phyloP scores from a whole-genome alignment of 2,797 vertebrate genomes.

The Pogoniulus pusillus region DNA sequence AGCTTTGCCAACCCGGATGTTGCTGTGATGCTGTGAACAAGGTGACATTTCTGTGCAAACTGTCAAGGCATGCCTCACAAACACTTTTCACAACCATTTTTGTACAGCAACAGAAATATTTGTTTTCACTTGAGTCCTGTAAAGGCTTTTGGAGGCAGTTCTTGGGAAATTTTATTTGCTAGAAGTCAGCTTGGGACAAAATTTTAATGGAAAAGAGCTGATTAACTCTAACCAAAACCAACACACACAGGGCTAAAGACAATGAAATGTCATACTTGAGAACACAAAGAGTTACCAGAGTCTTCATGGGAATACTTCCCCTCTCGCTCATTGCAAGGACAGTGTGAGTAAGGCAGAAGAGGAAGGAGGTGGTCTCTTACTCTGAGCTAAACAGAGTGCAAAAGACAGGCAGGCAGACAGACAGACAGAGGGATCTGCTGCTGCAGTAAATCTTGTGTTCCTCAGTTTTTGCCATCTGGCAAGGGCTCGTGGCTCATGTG shows the following conservation, averaged over 20 bases:
- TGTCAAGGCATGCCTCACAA: not conserved
- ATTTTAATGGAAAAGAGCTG: not conserved
- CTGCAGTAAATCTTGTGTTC: constrained; percentile 33
- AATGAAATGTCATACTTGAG: not conserved
- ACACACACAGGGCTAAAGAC: not conserved
- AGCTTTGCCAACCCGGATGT: no score
- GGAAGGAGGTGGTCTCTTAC: not conserved
- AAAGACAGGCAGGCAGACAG: not conserved
- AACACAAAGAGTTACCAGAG: constrained; percentile 1
- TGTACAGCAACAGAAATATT: not conserved
- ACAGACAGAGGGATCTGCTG: not conserved
- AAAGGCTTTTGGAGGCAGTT: not conserved
- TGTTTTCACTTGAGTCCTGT: not conserved
- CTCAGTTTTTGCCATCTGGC: constrained; percentile 53
- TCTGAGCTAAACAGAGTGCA: not conserved
- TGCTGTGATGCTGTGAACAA: not conserved
- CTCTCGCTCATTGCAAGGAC: not conserved
- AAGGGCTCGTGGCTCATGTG: constrained; percentile 43
- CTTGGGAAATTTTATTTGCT: not conserved
- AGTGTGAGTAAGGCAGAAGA: not conserved
- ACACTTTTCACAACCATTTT: not conserved
- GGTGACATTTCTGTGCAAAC: not conserved
- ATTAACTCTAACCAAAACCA: constrained; percentile 21
- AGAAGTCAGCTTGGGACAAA: not conserved
- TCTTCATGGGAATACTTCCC: not conserved